Base-by-base conservation (phyloP, 2,888 invertebrate species). In the Crocallis elinguaria region DNA sequence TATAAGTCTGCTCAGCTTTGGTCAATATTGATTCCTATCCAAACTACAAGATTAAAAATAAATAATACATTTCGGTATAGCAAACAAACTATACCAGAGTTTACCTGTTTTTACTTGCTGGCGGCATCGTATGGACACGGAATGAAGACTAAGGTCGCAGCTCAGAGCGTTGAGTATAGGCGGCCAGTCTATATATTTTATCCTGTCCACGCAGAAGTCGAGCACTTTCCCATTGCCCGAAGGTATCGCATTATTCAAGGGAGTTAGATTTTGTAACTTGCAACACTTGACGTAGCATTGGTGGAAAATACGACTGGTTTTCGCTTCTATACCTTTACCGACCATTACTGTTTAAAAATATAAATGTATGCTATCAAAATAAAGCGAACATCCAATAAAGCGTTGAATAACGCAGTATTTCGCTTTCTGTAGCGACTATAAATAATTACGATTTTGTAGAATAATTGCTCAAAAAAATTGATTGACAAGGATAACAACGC, bases 171-270 rank as follows among this genome's bases (percentile, higher is more conserved):
- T 95, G 41, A 95, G 82, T 38, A 96, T 94, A 0, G 96, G 94
- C 21, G 93, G 90, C 96, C 96, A 96, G 62, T 96, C 96, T 56
- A 92, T 93, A 57, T 95, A 93, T 69, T 94, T 95, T 41, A 96
- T 92, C 61, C 96, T 93, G 73, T 96, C 96, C 42, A 94, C 95
- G 60, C 93, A 93, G 67, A 96, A 94, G 64, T 96, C 96, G 56
- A 95, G 69, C 30, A 88, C 80, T 39, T 93, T 89, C 12, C 91
- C 92, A 48, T 89, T 89, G 33, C 83, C 82, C n/a, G 84, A 77
- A 0, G 90, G 86, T 23, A 88, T 66, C n/a, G 89, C 84, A 64
- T 70, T 80, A 54, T 72, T 84, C 29, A 92, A 52, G 1, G 92
- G 88, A 21, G 86, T 86, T 45, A 92, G 61, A 61, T 92, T 91